Conservation (phyloP, 2,888 invertebrate species). For the Eupsilia transversa region DNA sequence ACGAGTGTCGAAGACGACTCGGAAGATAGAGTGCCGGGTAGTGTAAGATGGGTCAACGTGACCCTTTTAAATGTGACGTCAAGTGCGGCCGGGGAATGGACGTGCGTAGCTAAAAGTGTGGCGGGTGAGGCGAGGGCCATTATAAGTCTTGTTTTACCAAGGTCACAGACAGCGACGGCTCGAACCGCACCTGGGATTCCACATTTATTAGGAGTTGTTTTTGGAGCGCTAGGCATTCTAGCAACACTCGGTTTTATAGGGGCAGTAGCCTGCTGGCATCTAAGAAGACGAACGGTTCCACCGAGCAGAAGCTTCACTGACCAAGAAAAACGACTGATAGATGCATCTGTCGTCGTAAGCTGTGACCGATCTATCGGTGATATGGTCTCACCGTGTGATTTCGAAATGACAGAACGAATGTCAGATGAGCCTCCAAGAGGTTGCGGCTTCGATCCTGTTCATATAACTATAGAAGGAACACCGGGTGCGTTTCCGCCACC, state of each 20-base stretch:
- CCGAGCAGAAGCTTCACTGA: slow-evolving; percentile 94
- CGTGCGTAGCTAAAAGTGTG: slow-evolving; percentile 94
- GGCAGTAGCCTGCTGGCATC: slow-evolving; percentile 91
- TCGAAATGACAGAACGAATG: slow-evolving; percentile 87
- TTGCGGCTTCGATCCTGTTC: slow-evolving; percentile 91
- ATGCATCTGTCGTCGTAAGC: slow-evolving; percentile 93
- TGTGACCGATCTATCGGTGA: slow-evolving; percentile 93
- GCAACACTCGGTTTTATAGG: slow-evolving; percentile 92
- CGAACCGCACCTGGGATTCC: slow-evolving; percentile 94
- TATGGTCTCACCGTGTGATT: slow-evolving; percentile 90
- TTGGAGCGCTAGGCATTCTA: slow-evolving; percentile 93
- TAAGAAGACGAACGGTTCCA: slow-evolving; percentile 93
- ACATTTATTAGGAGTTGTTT: slow-evolving; percentile 93
- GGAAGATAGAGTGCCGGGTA: slow-evolving; percentile 86
- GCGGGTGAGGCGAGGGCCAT: slow-evolving; percentile 92
- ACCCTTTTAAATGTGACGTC: slow-evolving; percentile 96
- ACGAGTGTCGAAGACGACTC: slow-evolving; percentile 84
- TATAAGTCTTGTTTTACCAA: slow-evolving; percentile 88
- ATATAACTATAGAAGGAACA: slow-evolving; percentile 91
- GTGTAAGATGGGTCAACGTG: slow-evolving; percentile 94
- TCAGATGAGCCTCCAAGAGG: slow-evolving; percentile 85
- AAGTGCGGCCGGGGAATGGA: slow-evolving; percentile 96
- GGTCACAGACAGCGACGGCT: slow-evolving; percentile 94
- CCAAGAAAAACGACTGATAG: slow-evolving; percentile 96
- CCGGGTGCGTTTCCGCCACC: slow-evolving; percentile 88